Percentiles rank a stretch among this genome's conserved stretches.
phyloP scores from a whole-genome alignment of 2,797 vertebrate genomes.

The Picus viridis region DNA sequence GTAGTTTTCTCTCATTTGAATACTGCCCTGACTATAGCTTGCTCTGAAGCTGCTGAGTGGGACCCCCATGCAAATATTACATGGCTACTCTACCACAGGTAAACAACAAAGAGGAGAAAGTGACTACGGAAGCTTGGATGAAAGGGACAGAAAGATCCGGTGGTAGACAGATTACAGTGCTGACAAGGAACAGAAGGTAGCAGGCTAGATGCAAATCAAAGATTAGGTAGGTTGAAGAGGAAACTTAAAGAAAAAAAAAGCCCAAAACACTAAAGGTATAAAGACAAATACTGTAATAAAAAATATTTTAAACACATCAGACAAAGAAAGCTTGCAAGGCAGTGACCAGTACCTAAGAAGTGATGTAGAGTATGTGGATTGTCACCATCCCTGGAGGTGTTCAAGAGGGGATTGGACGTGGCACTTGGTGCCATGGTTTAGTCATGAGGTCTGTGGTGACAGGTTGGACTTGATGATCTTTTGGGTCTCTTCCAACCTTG shows the following conservation, averaged over 20 bases:
- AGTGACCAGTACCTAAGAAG: not conserved
- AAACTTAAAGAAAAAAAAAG: slow-evolving; percentile 48
- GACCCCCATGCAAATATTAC: not conserved
- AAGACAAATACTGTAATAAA: slow-evolving; percentile 1
- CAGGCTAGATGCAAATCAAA: slow-evolving; percentile 35
- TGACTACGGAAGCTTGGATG: not conserved
- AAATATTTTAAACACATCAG: not conserved
- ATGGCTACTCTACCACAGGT: not conserved
- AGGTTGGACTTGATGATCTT: too few species aligned
- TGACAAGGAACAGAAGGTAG: not conserved
- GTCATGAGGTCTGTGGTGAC: too few species aligned
- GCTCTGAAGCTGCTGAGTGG: not conserved
- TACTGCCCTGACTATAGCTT: not conserved
- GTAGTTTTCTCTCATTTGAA: not conserved
- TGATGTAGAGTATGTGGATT: not conserved
- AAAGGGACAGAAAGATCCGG: not conserved
- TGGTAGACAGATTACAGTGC: not conserved
- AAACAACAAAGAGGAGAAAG: slow-evolving; percentile 13
- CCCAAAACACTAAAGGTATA: not conserved
- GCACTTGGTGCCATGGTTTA: too few species aligned
- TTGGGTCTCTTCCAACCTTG: too few species aligned
- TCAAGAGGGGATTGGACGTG: too few species aligned
- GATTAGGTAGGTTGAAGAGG: not conserved
- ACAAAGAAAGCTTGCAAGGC: not conserved
- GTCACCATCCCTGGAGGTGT: not conserved